Evolutionary conservation across 2,888 invertebrate species (phyloP).

Genomic region (Ectemnius cavifrons): DNA sequence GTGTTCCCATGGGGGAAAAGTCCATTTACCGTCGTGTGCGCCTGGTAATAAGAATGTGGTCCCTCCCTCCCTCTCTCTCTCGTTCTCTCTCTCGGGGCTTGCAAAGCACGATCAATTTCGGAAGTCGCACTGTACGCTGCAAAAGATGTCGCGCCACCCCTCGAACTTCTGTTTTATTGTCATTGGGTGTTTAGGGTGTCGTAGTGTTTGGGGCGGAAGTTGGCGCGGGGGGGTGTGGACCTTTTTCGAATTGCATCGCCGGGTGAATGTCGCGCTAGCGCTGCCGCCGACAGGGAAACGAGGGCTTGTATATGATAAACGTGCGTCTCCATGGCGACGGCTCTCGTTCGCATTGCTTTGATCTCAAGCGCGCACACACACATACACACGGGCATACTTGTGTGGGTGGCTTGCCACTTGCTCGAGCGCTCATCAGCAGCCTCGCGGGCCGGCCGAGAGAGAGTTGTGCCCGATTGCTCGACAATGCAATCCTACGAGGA

Average conservation of each 20-base stretch:
- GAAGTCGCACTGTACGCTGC: slow-evolving; percentile 56
- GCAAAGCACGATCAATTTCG: slow-evolving; percentile 63
- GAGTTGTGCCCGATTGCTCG: slow-evolving; percentile 2
- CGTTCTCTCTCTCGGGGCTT: slow-evolving; percentile 28
- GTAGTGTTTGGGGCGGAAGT: slow-evolving; percentile 48
- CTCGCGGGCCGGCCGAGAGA: neutral
- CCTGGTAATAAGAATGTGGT: slow-evolving; percentile 59
- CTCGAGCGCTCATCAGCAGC: too few species aligned
- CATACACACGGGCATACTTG: neutral
- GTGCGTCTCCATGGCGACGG: slow-evolving; percentile 2
- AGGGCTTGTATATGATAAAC: slow-evolving; percentile 7
- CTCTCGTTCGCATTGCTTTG: slow-evolving; percentile 10
- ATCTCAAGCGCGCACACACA: neutral
- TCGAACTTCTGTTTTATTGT: slow-evolving; percentile 51
- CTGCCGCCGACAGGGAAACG: too few species aligned
- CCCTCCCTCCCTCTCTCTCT: too few species aligned
- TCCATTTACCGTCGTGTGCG: slow-evolving; percentile 61
- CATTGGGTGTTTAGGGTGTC: slow-evolving; percentile 50
- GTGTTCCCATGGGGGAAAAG: slow-evolving; percentile 47
- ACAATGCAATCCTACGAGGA: slow-evolving; percentile 1
- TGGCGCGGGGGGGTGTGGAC: neutral
- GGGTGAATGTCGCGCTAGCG: too few species aligned
- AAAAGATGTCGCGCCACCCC: slow-evolving; percentile 60
- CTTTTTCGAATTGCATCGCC: neutral
- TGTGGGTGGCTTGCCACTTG: neutral